phyloP scores from a whole-genome alignment of 2,888 invertebrate genomes.

The Gari tellinella region DNA sequence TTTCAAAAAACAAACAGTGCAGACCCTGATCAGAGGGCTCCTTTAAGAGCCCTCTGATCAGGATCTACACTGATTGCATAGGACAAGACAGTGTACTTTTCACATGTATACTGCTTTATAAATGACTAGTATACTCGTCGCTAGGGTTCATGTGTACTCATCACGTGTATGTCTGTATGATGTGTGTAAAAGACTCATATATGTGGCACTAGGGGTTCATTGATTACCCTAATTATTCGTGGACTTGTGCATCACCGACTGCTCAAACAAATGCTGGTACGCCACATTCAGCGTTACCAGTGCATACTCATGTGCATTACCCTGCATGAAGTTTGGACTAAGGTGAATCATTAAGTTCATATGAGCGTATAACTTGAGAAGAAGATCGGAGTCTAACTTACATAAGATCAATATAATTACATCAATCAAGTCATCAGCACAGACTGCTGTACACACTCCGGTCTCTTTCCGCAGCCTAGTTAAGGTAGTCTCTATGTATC shows the following conservation, averaged over 20 bases:
- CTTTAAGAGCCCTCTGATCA: no score
- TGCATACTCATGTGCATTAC: conserved; percentile 76
- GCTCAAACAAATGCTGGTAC: conserved; percentile 76
- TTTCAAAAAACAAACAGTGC: no score
- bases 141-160: no score
- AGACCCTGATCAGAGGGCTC: no score
- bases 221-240: no score
- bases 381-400: conserved; percentile 55
- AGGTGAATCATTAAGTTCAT: conserved; percentile 73
- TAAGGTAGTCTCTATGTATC: conserved; percentile 54
- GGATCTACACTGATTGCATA: no score
- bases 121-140: no score
- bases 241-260: conserved; percentile 45
- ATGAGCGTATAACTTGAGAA: conserved; percentile 70
- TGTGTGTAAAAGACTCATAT: no score
- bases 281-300: conserved; percentile 77
- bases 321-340: conserved; percentile 74
- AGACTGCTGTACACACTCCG: conserved; percentile 31
- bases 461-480: conserved; percentile 31
- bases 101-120: no score
- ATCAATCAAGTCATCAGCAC: conserved; percentile 72
- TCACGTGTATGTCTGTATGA: no score
- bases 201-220: no score
- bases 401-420: conserved; percentile 73
- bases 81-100: no score